phyloP scores from a whole-genome alignment of 2,797 vertebrate species.

The Sebastiscus tertius region DNA sequence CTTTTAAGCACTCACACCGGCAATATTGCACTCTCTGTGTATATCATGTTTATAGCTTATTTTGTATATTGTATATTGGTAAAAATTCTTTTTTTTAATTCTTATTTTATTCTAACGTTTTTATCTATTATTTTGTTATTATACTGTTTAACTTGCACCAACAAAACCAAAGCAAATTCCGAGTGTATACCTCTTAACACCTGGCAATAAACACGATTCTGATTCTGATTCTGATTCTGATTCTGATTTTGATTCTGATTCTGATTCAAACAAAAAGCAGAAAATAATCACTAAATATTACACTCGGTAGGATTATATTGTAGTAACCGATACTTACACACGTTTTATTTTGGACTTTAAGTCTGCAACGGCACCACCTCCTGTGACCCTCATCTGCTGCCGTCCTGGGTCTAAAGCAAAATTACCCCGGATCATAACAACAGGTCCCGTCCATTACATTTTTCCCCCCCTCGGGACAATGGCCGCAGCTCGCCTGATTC shows the following conservation, averaged over 20 bases:
- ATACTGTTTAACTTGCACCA: too few relatives aligned
- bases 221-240: too few relatives aligned
- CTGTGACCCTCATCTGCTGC: constrained; percentile 77
- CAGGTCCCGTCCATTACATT: constrained; percentile 78
- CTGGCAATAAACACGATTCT: too few relatives aligned
- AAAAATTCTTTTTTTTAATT: too few relatives aligned
- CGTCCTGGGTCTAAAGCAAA: constrained; percentile 74
- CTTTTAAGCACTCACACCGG: not conserved
- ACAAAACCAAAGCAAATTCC: too few relatives aligned
- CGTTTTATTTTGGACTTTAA: constrained; percentile 58
- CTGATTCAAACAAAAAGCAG: not conserved
- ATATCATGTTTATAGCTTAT: too few relatives aligned
- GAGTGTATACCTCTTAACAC: too few relatives aligned
- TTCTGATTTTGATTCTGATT: too few relatives aligned
- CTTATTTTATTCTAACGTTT: too few relatives aligned
- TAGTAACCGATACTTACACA: constrained; percentile 63
- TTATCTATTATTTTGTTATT: too few relatives aligned
- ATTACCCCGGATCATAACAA: constrained; percentile 83
- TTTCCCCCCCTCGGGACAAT: constrained; percentile 64
- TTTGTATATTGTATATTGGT: too few relatives aligned
- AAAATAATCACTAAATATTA: not conserved
- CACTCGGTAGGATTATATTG: constrained; percentile 9
- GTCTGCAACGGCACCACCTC: constrained; percentile 72
- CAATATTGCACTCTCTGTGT: too few relatives aligned
- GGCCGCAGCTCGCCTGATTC: constrained; percentile 59